A percentile compares a stretch with the other conserved stretches of the same genome.
phyloP scores from a whole-genome alignment of 2,113 vertebrate species.

The Zosterops pallidus region DNA sequence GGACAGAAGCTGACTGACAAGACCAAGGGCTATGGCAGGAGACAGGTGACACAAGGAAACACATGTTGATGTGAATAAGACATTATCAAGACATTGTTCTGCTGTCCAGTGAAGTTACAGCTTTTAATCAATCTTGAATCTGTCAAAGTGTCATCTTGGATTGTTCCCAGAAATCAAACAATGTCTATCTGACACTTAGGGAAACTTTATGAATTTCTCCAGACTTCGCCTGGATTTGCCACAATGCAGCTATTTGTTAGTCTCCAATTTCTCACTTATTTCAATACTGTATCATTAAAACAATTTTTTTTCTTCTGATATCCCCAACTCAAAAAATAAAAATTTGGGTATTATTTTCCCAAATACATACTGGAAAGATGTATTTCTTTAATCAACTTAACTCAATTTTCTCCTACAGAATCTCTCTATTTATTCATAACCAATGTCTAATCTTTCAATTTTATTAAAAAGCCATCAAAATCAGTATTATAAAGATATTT shows the following conservation, averaged over 20 bases:
- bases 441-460: neutral
- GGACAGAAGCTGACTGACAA: neutral
- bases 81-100: neutral
- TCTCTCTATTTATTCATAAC: neutral
- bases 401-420: neutral
- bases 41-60: neutral
- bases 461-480: neutral
- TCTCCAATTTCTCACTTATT: neutral
- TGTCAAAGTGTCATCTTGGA: neutral
- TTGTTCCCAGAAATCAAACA: neutral
- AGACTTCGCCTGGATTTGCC: neutral
- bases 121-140: neutral
- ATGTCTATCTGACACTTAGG: neutral
- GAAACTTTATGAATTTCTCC: neutral
- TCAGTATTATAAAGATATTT: neutral
- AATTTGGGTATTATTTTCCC: neutral
- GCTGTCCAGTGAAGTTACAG: neutral
- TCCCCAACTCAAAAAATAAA: neutral
- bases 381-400: neutral
- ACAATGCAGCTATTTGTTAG: neutral
- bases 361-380: neutral
- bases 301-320: neutral
- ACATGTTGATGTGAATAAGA: neutral
- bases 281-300: neutral
- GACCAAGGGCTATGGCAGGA: neutral